These are phyloP conservation scores for Drosophila novamexicana DNA, from an alignment of 1,140 invertebrate genomes.

Conservation along the genomic window DNA sequence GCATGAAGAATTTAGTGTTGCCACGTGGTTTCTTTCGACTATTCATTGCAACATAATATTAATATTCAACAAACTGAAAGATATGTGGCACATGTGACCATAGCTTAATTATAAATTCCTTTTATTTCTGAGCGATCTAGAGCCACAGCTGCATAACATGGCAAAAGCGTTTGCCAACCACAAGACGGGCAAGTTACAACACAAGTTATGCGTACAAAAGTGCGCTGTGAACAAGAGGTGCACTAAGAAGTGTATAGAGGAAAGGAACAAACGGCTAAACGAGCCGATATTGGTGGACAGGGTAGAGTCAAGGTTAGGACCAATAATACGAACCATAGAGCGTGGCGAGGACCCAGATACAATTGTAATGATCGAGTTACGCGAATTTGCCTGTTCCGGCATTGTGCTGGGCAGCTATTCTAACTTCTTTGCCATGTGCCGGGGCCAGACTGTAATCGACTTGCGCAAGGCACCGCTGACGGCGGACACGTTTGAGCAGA, in stretches of 20 bases:
- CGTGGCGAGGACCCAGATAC: constrained; percentile 11
- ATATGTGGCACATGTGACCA: neutral
- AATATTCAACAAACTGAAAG: too few species aligned
- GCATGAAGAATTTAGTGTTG: too few species aligned
- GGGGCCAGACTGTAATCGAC: neutral
- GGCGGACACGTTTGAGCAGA: neutral
- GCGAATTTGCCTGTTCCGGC: constrained; percentile 14
- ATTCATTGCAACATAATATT: too few species aligned
- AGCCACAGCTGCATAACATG: neutral
- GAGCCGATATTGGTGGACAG: neutral
- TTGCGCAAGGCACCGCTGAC: neutral
- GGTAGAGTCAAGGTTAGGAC: neutral
- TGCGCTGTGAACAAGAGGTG: neutral
- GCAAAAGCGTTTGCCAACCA: neutral
- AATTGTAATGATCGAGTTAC: neutral
- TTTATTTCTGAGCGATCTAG: neutral
- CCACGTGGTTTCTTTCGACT: too few species aligned
- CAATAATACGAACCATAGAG: neutral
- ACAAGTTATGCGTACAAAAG: neutral
- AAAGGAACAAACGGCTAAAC: neutral
- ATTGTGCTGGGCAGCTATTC: constrained; percentile 7
- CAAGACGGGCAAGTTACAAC: neutral
- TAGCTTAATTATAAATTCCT: neutral
- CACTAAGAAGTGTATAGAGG: neutral
- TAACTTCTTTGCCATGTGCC: neutral